Evolutionary conservation across 2,113 vertebrate species (phyloP).

Genomic region (Rhipidura dahli): DNA sequence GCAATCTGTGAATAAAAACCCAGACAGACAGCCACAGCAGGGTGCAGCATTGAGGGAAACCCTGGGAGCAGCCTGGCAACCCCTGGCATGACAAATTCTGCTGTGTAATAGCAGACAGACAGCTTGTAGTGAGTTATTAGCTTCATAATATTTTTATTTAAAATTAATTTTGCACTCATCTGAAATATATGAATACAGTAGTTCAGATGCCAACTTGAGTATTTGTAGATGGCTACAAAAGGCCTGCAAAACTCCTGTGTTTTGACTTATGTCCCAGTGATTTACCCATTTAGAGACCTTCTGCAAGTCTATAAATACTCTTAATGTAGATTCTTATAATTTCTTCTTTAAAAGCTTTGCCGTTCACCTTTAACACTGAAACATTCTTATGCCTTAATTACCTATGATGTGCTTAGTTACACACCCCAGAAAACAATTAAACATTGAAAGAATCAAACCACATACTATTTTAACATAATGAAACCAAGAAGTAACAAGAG

Average conservation of each 20-base stretch:
- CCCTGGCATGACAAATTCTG: not conserved
- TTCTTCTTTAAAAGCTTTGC: constrained; percentile 17
- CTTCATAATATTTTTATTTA: not conserved
- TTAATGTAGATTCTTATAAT: not conserved
- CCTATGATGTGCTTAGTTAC: not conserved
- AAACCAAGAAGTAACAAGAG: not conserved
- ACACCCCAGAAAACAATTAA: not conserved
- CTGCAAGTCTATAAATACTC: not conserved
- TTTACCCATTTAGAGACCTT: not conserved
- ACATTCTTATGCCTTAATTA: not conserved
- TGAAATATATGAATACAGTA: not conserved
- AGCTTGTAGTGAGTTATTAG: not conserved
- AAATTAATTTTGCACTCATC: not conserved
- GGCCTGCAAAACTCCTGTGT: not conserved
- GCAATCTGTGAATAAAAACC: not conserved
- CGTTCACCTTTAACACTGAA: not conserved
- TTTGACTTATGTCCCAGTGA: not conserved
- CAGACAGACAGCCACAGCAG: not conserved
- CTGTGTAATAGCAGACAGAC: not conserved
- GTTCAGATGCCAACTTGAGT: not conserved
- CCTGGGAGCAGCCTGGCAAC: not conserved
- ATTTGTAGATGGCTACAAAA: not conserved
- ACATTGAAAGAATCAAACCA: not conserved
- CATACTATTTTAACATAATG: not conserved
- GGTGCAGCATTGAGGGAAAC: not conserved